A percentile compares a stretch with the other conserved stretches of the same genome.
phyloP scores from a whole-genome alignment of 2,113 vertebrate species.

The Pomatorhinus ruficollis region DNA sequence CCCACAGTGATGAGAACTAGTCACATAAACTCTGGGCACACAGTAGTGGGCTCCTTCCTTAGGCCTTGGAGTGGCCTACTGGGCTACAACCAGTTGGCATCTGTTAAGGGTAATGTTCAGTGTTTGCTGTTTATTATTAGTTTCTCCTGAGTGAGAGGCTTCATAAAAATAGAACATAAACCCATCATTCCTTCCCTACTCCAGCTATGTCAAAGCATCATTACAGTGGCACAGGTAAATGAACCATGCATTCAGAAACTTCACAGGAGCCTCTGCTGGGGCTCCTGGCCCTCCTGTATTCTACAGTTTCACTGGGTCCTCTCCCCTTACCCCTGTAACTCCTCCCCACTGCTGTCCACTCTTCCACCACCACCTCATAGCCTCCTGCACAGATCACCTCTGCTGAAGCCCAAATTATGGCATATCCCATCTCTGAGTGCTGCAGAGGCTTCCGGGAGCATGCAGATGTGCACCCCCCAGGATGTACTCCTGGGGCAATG shows the following conservation, averaged over 20 bases:
- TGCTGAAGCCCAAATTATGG: neutral
- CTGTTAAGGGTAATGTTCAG: neutral
- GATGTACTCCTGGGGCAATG: neutral
- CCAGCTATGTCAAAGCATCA: neutral
- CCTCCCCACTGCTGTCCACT: neutral
- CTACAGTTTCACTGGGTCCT: neutral
- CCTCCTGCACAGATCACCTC: neutral
- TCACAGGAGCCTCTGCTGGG: neutral
- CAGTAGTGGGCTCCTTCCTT: neutral
- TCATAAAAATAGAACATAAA: neutral
- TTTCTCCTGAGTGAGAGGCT: neutral
- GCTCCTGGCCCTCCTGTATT: neutral
- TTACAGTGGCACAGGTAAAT: neutral
- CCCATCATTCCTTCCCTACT: neutral
- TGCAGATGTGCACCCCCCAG: neutral
- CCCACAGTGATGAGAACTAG: neutral
- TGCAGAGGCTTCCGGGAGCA: neutral
- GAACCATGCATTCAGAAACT: neutral
- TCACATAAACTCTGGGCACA: neutral
- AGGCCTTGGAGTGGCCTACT: neutral
- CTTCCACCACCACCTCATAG: neutral
- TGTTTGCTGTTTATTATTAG: neutral
- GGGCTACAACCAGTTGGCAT: neutral
- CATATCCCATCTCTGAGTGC: neutral
- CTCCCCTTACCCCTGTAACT: neutral